Base-by-base conservation (phyloP, 2,888 invertebrate species). In the Idaea dimidiata region DNA sequence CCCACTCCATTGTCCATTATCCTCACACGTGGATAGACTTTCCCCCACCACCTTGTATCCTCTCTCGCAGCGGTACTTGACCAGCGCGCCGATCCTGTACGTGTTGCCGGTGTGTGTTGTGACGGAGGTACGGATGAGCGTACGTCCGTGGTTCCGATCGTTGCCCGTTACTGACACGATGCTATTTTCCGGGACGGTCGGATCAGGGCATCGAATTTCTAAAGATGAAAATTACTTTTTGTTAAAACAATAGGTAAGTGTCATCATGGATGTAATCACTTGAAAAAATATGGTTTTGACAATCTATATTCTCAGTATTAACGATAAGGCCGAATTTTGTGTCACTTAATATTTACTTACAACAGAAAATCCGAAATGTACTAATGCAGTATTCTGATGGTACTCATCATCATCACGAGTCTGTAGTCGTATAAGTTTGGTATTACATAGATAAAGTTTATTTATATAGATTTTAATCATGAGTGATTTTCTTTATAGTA, bases 171-270 rank as follows among this genome's bases (percentile, higher is more conserved):
- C 97, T 0, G 97, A 97, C 0, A 97, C 93, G 18, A 97, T 96
- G 68, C 97, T 96, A 82, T 97, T 97, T 32, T 96, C 95, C 0
- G 98, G 96, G 32, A 97, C 91, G 2, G 95, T 89, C 0, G 98
- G 98, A 76, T 97, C 97, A 0, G 96, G 94, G 77, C 98, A 98
- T 61, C 98, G 95, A 70, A 98, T 97, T 92, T 98, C 97, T 97
- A 84, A 0, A 68, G 84, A 43, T 3, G 1, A 14, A 43, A 43
- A 43, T 14, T 10, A 43, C 10, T 14, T 3, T 43, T 43, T 10
- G 24, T 24, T 5, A 24, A 24, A 3, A 24, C 24, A 24, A 24
- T 24, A 24, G 3, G 1, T 24, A 24, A 24, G 24, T 24, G 24
- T 1, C 24, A 24, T 24, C 24, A 5, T 24, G 5, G 5, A 24